Evolutionary conservation across 2,888 invertebrate genomes (phyloP).

Genomic region (Phorcus lineatus): DNA sequence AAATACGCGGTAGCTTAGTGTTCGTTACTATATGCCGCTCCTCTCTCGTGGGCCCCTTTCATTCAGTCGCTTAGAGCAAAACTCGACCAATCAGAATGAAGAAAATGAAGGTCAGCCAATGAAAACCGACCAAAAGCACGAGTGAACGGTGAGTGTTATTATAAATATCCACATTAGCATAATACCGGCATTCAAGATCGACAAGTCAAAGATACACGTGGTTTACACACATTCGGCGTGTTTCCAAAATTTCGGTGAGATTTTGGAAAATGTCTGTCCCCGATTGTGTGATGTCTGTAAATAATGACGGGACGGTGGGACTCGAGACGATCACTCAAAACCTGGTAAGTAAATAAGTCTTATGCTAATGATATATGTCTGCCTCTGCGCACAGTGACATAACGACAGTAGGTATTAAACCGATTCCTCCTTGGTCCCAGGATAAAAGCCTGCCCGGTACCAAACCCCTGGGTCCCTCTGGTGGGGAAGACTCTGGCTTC

Average conservation of each 20-base stretch:
- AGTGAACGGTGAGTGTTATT: background rate
- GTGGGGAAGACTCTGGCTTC: background rate
- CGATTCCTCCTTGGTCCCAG: background rate
- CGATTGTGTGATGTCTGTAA: background rate
- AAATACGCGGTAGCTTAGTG: no score
- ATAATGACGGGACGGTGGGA: background rate
- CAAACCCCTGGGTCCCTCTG: background rate
- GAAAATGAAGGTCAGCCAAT: no score
- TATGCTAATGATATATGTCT: no score
- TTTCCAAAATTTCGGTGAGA: background rate
- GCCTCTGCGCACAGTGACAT: background rate
- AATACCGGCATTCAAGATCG: background rate
- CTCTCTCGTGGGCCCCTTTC: no score
- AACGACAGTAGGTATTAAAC: background rate
- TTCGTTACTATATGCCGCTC: no score
- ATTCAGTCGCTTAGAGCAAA: no score
- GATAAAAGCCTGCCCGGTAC: background rate
- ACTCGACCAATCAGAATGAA: background rate
- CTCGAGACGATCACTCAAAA: background rate
- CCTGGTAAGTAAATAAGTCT: no score
- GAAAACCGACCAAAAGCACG: background rate
- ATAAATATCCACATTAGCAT: slow-evolving; percentile 1
- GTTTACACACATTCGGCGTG: background rate
- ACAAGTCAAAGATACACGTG: background rate
- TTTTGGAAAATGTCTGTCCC: background rate